Percentiles rank a stretch among this genome's conserved stretches.
Conservation (phyloP, 2,888 invertebrate genomes). For the Lasioglossum vierecki region DNA sequence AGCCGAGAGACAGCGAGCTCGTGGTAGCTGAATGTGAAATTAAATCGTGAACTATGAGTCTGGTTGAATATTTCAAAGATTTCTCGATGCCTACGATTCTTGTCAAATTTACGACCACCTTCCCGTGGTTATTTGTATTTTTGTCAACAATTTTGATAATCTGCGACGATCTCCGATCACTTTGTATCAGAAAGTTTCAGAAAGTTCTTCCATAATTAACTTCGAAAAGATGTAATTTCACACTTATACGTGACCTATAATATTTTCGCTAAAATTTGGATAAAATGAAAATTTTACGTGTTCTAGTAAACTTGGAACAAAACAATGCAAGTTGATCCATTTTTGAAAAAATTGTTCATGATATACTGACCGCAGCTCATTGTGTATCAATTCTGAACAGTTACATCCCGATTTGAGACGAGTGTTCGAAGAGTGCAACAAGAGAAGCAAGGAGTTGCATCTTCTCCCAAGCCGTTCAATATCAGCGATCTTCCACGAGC, state of each 20-base stretch:
- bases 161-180: neutral
- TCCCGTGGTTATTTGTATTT: neutral
- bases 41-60: neutral
- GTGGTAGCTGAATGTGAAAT: neutral
- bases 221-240: no score
- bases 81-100: neutral
- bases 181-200: no score
- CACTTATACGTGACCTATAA: no score
- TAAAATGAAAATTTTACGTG: no score
- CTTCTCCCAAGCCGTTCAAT: neutral
- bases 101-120: neutral
- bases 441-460: neutral
- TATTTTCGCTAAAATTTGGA: no score
- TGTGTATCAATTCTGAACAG: neutral
- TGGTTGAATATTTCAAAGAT: neutral
- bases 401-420: neutral
- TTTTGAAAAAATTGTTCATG: neutral
- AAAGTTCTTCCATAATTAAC: no score
- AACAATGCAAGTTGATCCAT: neutral
- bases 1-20: slow-evolving; percentile 33
- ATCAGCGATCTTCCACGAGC: slow-evolving; percentile 17
- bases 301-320: no score
- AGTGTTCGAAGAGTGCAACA: neutral
- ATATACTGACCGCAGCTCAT: neutral
- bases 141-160: neutral